Evolutionary conservation across 2,113 vertebrate species (phyloP).

Genomic region (Mastomys coucha): DNA sequence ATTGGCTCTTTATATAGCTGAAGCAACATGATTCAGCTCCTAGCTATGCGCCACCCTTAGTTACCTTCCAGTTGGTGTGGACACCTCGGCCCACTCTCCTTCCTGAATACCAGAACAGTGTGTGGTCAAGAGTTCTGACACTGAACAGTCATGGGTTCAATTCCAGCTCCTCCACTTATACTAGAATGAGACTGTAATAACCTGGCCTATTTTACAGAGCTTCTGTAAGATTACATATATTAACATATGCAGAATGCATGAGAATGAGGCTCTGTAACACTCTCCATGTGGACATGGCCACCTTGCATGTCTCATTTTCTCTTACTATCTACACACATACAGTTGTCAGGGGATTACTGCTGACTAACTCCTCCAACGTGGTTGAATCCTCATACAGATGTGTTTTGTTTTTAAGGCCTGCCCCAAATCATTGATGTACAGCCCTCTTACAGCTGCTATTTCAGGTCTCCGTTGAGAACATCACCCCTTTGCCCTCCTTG

Average conservation of each 20-base stretch:
- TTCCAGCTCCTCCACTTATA: not conserved
- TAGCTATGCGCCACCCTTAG: fast-evolving
- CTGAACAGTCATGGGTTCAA: not conserved
- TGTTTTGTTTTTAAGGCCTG: not conserved
- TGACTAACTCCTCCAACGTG: not conserved
- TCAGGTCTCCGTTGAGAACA: not conserved
- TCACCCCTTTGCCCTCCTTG: not conserved
- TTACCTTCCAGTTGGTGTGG: not conserved
- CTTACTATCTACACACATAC: not conserved
- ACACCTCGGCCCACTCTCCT: not conserved
- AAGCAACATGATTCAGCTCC: not conserved
- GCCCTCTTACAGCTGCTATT: no score
- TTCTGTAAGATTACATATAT: fast-evolving
- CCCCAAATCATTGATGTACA: not conserved
- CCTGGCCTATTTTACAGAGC: not conserved
- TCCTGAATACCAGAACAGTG: not conserved
- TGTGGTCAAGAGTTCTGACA: not conserved
- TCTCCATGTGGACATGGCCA: not conserved
- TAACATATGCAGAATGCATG: fast-evolving
- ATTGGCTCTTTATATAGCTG: no score
- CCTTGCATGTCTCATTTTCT: not conserved
- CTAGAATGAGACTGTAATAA: not conserved
- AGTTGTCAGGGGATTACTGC: not conserved
- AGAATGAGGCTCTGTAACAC: not conserved
- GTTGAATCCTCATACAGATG: not conserved